These are phyloP conservation scores for Tyrannus savana DNA, from an alignment of 2,113 vertebrate genomes.

Conservation along the genomic window DNA sequence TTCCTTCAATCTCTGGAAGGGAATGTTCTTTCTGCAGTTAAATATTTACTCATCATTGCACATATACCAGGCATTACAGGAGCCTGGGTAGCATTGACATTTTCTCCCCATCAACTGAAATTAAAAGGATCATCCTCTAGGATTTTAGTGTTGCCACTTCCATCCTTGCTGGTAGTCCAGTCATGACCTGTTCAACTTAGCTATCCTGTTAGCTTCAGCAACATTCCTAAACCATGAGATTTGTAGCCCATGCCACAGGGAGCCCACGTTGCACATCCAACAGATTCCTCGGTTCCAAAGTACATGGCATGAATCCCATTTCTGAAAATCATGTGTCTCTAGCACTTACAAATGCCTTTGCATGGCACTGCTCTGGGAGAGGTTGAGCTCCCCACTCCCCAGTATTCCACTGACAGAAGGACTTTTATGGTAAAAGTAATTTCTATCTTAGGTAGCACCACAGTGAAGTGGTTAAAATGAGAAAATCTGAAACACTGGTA, in stretches of 20 bases:
- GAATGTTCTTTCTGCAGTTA: slow-evolving; percentile 65
- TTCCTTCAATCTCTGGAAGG: slow-evolving; percentile 26
- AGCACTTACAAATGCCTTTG: background rate
- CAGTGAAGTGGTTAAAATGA: background rate
- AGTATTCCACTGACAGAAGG: background rate
- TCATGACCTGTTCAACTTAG: background rate
- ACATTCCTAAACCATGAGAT: background rate
- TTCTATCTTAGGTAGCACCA: background rate
- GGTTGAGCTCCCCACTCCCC: background rate
- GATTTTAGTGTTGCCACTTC: background rate
- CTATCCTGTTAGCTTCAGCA: background rate
- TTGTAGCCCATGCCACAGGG: background rate
- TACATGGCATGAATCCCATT: background rate
- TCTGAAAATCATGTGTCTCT: background rate
- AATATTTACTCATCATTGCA: slow-evolving; percentile 58
- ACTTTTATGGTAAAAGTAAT: background rate
- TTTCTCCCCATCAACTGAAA: background rate
- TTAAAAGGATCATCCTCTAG: background rate
- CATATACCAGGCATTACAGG: slow-evolving; percentile 8
- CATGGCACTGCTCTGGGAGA: background rate
- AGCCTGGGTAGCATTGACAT: background rate
- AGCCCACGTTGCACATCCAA: background rate
- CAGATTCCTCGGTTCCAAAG: background rate
- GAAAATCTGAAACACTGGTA: background rate
- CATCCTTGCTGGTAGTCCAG: background rate